Evolutionary conservation across 1,140 invertebrate genomes (phyloP), one percentile per base, ranked within the genome.

Genomic region (Drosophila sucinea): DNA sequence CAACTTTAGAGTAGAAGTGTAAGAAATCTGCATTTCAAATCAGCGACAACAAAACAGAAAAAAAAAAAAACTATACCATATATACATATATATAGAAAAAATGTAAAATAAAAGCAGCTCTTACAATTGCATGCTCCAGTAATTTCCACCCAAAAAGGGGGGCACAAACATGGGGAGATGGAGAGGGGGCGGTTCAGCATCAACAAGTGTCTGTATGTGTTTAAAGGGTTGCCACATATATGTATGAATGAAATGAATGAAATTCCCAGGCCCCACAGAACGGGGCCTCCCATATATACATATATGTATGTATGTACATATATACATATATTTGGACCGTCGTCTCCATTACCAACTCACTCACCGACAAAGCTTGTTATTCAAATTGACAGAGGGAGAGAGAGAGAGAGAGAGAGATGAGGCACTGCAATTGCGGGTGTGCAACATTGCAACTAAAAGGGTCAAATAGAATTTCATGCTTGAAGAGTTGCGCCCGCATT

Each of bases 11-110:
- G 8, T 41, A 44, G 60, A 40, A 61, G 40, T 40, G 60, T 44
- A 61, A 61, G 56, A 61, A 61, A 61, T 61, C 60, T 61, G 60
- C 60, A 61, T 61, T 61, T 61, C 60, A 61, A 61, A 61, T 61
- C 60, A 61, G 60, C 60, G 60, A 40, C 40, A 61, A 61, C 60
- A 61, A 41, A 41, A 61, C 60, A 61, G 17, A 40, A 25, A 23
- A 61, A 40, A 60, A 60, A 60, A 60, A 41, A 41, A 60, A 51
- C 44, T 47, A 27, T 27, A 27, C 44, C 44, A 51, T 51, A 27
- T 51, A 51, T 27, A 51, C 27, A 51, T 51, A 8, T 51, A 51
- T 27, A 60, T 35, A 32, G 25, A 60, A 41, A 27, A 38, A 60
- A 60, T 41, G 25, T 30, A 61, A 40, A 61, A 61, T 44, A 41